Evolutionary conservation across 2,888 invertebrate species (phyloP).

Genomic region (Spatulosminthurus flaviceps): DNA sequence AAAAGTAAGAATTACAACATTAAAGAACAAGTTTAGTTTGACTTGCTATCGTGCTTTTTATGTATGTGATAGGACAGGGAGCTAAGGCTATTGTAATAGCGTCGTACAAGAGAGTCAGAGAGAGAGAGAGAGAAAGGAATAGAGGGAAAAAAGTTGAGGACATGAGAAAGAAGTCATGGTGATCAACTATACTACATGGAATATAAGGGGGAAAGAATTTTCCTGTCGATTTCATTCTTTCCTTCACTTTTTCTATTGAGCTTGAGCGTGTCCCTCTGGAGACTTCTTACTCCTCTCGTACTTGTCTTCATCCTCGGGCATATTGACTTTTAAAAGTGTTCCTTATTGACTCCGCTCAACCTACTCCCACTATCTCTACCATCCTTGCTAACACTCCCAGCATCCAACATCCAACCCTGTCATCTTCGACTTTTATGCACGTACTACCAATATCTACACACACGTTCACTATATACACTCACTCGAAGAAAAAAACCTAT

Average conservation of each 20-base stretch:
- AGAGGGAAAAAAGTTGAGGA: conserved; percentile 26
- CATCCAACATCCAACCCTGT: neutral
- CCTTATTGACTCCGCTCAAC: conserved; percentile 52
- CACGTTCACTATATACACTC: neutral
- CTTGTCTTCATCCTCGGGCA: conserved; percentile 55
- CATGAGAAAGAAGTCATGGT: conserved; percentile 19
- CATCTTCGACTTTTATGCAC: conserved; percentile 12
- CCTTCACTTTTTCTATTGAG: conserved; percentile 47
- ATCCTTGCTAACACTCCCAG: neutral
- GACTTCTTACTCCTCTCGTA: conserved; percentile 47
- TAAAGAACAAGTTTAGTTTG: conserved; percentile 14
- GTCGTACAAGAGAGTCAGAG: conserved; percentile 7
- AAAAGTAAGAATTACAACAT: conserved; percentile 8
- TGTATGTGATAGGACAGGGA: neutral
- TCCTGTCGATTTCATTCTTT: conserved; percentile 60
- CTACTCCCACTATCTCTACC: conserved; percentile 4
- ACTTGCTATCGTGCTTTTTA: conserved; percentile 5
- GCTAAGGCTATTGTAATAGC: conserved; percentile 1
- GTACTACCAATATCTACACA: neutral
- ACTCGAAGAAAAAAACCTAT: no score
- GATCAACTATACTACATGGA: conserved; percentile 6
- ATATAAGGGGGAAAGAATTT: conserved; percentile 50
- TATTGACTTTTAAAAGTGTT: conserved; percentile 58
- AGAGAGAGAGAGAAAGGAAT: conserved; percentile 7
- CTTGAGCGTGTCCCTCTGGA: conserved; percentile 49